phyloP scores from a whole-genome alignment of 2,113 vertebrate species.

The Nerophis ophidion region DNA sequence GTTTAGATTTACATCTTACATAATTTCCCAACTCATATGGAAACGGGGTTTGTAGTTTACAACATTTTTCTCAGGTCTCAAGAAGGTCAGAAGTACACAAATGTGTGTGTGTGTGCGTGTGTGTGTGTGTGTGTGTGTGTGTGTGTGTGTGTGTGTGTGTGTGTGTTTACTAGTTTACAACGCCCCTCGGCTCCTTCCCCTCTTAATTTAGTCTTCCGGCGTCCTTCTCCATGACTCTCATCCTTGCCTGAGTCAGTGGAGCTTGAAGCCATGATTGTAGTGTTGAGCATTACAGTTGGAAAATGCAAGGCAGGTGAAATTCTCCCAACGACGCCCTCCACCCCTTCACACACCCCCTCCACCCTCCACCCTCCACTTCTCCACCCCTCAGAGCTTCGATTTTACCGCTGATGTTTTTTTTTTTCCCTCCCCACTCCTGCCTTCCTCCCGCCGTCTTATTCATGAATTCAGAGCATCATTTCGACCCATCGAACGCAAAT shows the following conservation, averaged over 20 bases:
- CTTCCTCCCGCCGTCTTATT: conserved; percentile 1
- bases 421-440: not conserved
- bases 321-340: conserved; percentile 53
- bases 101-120: too few species aligned
- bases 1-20: too few species aligned
- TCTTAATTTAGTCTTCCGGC: conserved; percentile 35
- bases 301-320: conserved; percentile 63
- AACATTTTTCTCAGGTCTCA: too few species aligned
- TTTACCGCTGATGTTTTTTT: conserved; percentile 28
- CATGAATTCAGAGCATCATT: conserved; percentile 10
- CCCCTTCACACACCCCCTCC: conserved; percentile 31
- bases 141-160: too few species aligned
- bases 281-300: conserved; percentile 68
- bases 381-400: conserved; percentile 8
- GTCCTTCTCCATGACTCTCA: conserved; percentile 39
- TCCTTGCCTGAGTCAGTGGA: conserved; percentile 59
- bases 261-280: conserved; percentile 62
- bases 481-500: conserved; percentile 22
- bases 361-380: not conserved
- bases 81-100: too few species aligned
- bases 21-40: too few species aligned
- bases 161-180: conserved; percentile 36
- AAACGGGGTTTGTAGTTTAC: too few species aligned
- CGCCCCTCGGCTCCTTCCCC: conserved; percentile 30
- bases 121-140: too few species aligned